These are phyloP conservation scores for Ditylenchus dipsaci DNA, from an alignment of 1,140 invertebrate species.

Conservation along the genomic window DNA sequence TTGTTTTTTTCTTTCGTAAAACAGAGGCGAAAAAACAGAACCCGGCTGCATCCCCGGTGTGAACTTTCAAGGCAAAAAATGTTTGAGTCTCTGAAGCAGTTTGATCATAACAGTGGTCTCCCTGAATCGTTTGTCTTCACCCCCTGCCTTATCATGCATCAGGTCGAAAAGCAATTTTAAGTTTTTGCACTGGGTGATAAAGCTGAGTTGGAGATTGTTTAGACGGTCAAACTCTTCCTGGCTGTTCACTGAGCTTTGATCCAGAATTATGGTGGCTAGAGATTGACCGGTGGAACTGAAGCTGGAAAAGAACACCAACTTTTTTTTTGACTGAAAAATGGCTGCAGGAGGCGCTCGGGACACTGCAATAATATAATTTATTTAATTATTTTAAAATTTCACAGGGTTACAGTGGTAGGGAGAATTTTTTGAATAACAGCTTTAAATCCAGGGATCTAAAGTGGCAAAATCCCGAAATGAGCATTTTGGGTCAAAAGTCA, in stretches of 20 bases:
- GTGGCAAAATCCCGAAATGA: too few species aligned
- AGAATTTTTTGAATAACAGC: too few species aligned
- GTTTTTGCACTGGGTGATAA: conserved; percentile 25
- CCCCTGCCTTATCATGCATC: not conserved
- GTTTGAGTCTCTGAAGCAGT: conserved; percentile 14
- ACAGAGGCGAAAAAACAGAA: too few species aligned
- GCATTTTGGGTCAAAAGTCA: too few species aligned
- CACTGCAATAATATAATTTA: too few species aligned
- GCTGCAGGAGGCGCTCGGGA: conserved; percentile 19
- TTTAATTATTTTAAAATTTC: too few species aligned
- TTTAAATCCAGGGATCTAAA: too few species aligned
- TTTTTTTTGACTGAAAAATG: conserved; percentile 24
- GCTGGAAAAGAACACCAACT: conserved; percentile 20
- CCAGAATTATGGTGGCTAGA: conserved; percentile 15
- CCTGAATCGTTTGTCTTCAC: conserved; percentile 9
- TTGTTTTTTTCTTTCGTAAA: too few species aligned
- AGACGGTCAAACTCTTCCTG: conserved; percentile 16
- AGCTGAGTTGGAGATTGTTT: conserved; percentile 13
- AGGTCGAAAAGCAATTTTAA: conserved; percentile 17
- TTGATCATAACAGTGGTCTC: conserved; percentile 25
- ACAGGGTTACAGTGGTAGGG: too few species aligned
- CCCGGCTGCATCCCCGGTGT: too few species aligned
- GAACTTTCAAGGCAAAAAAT: conserved; percentile 13
- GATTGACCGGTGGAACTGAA: conserved; percentile 9
- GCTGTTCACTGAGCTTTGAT: conserved; percentile 1